Evolutionary conservation across 37 sponge, comb jelly and placozoan species (phyloP), one percentile per base, ranked within the genome.

Genomic region (Haliclona indistincta): DNA sequence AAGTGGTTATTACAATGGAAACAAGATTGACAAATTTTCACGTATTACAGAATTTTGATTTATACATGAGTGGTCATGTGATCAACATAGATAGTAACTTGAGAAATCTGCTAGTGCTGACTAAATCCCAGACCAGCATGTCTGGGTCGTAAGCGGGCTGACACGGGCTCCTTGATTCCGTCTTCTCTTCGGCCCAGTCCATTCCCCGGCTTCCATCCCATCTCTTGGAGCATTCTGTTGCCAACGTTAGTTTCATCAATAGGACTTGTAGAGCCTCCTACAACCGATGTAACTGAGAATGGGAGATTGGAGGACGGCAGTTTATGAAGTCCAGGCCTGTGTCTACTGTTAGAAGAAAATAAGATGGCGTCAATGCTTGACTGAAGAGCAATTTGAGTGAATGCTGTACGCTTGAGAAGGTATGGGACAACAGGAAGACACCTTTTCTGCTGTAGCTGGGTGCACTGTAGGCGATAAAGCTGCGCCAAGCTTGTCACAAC

Each of bases 201-300:
- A 2, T 38, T 78, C 22, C 91, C 86, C 38, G 91, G 91, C 2
- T 3, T 66, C 91, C 91, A 90, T 3, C 91, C 91, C 77, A 90
- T 79, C n/a, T 68, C 68, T 38, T 73, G 91, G 45, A 90, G 29
- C 73, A 84, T 84, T 44, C 32, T 61, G 45, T 84, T 84, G 7
- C 91, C 86, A 36, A 84, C 19, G 19, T 84, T 84, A 23, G 61
- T 40, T 0, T 71, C 81, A 26, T 70, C 66, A 60, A 90, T 36
- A 0, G 86, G 71, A 13, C 58, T 67, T 20, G 41, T 68, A 38
- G 30, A 32, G 2, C 62, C 51, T 4, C 77, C 84, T 1, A 76
- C 77, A 36, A 75, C 71, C 37, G n/a, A n/a, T n/a, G n/a, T n/a
- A n/a, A n/a, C n/a, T n/a, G n/a, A n/a, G n/a, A n/a, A n/a, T n/a